Evolutionary conservation across 2,797 vertebrate genomes (phyloP).

Genomic region (Phylloscopus collybita): DNA sequence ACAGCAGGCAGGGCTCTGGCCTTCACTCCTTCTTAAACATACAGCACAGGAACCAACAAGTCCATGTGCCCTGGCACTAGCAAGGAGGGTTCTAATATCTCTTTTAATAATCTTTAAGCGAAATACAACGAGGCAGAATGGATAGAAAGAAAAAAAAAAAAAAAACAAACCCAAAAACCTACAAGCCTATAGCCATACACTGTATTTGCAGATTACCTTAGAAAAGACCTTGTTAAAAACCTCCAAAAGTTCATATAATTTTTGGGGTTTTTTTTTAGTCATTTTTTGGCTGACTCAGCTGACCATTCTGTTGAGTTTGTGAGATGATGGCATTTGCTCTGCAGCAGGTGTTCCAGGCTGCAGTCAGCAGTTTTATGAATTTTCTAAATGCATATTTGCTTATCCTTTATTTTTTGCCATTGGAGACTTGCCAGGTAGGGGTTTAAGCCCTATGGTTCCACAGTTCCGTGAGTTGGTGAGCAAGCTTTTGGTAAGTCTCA

Average conservation of each 20-base stretch:
- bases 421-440: not conserved
- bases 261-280: not conserved
- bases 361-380: not conserved
- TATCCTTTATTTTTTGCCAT: not conserved
- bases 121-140: not conserved
- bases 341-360: not conserved
- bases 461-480: not conserved
- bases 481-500: not conserved
- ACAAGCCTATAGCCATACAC: not conserved
- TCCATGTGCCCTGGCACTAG: not conserved
- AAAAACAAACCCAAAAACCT: not conserved
- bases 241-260: not conserved
- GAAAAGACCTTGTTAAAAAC: not conserved
- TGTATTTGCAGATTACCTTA: not conserved
- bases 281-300: not conserved
- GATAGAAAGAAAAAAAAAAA: not conserved
- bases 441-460: not conserved
- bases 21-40: not conserved
- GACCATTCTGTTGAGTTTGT: not conserved
- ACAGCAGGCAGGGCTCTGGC: accelerated
- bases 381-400: not conserved
- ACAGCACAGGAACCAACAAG: not conserved
- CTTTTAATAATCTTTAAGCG: not conserved
- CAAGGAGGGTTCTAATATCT: not conserved
- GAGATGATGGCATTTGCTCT: not conserved